These are phyloP conservation scores for Frankliniella intonsa DNA, from an alignment of 2,888 invertebrate genomes.

Conservation along the genomic window DNA sequence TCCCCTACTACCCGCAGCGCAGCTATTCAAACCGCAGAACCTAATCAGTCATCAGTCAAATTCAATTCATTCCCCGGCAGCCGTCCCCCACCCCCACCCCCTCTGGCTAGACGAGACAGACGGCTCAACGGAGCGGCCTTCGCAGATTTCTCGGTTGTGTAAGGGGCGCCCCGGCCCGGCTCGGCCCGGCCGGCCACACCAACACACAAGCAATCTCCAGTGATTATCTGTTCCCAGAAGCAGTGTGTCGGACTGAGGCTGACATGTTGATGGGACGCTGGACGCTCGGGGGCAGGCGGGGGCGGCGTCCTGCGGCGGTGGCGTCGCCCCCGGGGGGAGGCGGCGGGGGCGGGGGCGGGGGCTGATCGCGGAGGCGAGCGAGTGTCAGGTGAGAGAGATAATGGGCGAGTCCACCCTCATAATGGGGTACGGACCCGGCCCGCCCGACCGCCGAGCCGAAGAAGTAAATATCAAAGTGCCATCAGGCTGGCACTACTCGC, in stretches of 20 bases:
- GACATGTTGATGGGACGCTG: too few relatives aligned
- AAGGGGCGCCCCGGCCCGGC: background rate
- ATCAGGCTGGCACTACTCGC: background rate
- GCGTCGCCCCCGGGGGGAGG: background rate
- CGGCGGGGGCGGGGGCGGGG: background rate
- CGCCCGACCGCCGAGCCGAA: too few relatives aligned
- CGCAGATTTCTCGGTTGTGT: background rate
- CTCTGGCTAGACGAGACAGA: too few relatives aligned
- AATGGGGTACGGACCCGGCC: too few relatives aligned
- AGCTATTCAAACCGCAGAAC: slow-evolving; percentile 15
- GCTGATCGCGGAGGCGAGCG: background rate
- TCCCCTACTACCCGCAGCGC: background rate
- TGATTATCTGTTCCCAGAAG: slow-evolving; percentile 1
- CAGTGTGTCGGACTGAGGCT: background rate
- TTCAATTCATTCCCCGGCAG: background rate
- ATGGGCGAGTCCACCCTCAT: too few relatives aligned
- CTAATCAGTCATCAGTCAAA: slow-evolving; percentile 20
- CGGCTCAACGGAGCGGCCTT: background rate
- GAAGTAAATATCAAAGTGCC: background rate
- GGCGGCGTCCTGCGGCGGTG: background rate
- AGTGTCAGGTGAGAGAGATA: too few relatives aligned
- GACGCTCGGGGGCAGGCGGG: background rate
- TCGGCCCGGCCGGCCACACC: background rate
- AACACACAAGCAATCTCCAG: background rate
- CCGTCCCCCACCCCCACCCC: background rate